Percentiles rank a stretch among this genome's conserved stretches.
These are phyloP conservation scores for Tautogolabrus adspersus DNA, from an alignment of 2,113 vertebrate species.

Conservation along the genomic window DNA sequence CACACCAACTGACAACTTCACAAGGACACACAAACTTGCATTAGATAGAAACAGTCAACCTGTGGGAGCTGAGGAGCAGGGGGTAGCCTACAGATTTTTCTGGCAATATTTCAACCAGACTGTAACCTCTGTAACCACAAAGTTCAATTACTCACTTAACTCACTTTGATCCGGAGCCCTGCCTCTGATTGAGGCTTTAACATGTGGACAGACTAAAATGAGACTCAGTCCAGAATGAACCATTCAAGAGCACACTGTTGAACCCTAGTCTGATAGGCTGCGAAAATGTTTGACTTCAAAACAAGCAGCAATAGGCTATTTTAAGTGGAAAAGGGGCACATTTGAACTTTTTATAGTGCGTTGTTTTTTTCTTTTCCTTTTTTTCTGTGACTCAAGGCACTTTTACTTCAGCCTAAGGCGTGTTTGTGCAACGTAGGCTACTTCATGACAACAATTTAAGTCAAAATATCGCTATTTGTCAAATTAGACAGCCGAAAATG, in stretches of 20 bases:
- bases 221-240: slow-evolving; percentile 25
- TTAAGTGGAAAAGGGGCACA: neutral
- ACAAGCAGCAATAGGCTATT: neutral
- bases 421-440: neutral
- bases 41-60: slow-evolving; percentile 20
- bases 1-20: neutral
- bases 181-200: slow-evolving; percentile 49
- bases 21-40: neutral
- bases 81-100: slow-evolving; percentile 22
- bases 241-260: slow-evolving; percentile 17
- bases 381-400: neutral
- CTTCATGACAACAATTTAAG: neutral
- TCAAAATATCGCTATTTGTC: neutral
- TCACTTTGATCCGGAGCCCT: slow-evolving; percentile 61
- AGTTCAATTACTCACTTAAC: slow-evolving; percentile 71
- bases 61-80: slow-evolving; percentile 33
- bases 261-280: neutral
- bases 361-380: neutral
- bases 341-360: neutral
- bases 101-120: slow-evolving; percentile 61
- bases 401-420: neutral
- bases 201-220: slow-evolving; percentile 38
- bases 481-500: neutral
- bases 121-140: slow-evolving; percentile 72
- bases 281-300: neutral